Evolutionary conservation across 2,888 invertebrate species (phyloP).

Genomic region (Leucophenga montana): DNA sequence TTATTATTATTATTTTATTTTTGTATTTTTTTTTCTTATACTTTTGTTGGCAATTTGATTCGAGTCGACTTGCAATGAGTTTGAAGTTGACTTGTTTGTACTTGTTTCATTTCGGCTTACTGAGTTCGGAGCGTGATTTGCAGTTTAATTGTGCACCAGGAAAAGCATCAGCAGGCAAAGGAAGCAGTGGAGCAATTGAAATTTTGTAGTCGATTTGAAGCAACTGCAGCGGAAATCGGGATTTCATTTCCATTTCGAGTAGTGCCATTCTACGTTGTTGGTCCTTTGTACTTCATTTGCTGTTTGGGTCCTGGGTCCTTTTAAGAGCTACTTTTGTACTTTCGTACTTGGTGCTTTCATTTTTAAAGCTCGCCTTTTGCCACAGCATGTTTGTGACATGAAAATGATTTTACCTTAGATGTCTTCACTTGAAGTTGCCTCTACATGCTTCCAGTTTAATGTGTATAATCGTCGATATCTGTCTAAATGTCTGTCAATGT

Average conservation of each 20-base stretch:
- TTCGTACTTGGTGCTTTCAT: neutral
- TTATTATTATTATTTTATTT: neutral
- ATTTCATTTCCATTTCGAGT: no score
- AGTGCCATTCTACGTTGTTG: neutral
- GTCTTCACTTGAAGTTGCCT: neutral
- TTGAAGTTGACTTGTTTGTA: constrained; percentile 48
- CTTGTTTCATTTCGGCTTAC: constrained; percentile 45
- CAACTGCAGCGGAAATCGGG: no score
- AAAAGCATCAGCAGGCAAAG: constrained; percentile 43
- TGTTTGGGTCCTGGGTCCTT: neutral
- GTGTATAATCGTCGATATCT: no score
- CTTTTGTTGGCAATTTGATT: neutral
- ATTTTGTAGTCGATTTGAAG: no score
- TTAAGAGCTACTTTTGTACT: no score
- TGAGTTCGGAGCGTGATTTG: constrained; percentile 56
- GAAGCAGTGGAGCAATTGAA: neutral
- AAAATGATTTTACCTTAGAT: constrained; percentile 43
- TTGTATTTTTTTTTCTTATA: neutral
- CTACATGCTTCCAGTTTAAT: neutral
- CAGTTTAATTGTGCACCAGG: constrained; percentile 61
- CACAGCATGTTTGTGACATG: constrained; percentile 33
- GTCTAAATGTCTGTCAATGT: no score
- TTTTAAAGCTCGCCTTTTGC: neutral
- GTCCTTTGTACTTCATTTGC: neutral
- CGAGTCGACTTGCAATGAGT: constrained; percentile 37